A percentile compares a stretch with the other conserved stretches of the same genome.
Conservation (phyloP, 2,888 invertebrate species). For the Poecilus cupreus region DNA sequence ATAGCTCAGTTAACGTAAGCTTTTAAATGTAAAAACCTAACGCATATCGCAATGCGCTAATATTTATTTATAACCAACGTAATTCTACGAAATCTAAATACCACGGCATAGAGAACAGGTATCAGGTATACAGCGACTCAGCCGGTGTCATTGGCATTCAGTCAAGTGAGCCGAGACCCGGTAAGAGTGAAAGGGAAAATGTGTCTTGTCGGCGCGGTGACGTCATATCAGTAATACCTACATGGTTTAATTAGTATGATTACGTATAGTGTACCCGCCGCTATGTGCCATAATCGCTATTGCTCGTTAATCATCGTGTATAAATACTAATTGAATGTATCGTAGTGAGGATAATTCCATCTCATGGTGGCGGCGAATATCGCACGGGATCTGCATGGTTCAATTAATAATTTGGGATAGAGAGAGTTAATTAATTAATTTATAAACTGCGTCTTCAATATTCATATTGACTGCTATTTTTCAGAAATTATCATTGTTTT, state of each 20-base stretch:
- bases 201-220: conserved; percentile 3
- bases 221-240: conserved; percentile 8
- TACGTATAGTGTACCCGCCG: no score
- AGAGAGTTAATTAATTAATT: no score
- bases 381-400: no score
- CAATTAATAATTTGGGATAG: no score
- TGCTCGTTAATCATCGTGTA: neutral
- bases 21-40: conserved; percentile 3
- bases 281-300: no score
- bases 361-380: no score
- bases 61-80: conserved; percentile 28
- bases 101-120: neutral
- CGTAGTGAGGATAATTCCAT: neutral
- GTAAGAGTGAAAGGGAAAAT: conserved; percentile 32
- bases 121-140: neutral
- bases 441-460: no score
- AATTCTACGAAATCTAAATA: conserved; percentile 33
- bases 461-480: no score
- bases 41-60: conserved; percentile 28
- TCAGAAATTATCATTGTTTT: no score
- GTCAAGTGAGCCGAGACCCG: neutral
- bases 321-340: neutral
- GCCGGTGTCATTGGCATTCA: conserved; percentile 35
- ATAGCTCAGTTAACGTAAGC: neutral
- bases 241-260: conserved; percentile 12